Evolutionary conservation across 2,888 invertebrate genomes (phyloP).

Genomic region (Lepas anatifera): DNA sequence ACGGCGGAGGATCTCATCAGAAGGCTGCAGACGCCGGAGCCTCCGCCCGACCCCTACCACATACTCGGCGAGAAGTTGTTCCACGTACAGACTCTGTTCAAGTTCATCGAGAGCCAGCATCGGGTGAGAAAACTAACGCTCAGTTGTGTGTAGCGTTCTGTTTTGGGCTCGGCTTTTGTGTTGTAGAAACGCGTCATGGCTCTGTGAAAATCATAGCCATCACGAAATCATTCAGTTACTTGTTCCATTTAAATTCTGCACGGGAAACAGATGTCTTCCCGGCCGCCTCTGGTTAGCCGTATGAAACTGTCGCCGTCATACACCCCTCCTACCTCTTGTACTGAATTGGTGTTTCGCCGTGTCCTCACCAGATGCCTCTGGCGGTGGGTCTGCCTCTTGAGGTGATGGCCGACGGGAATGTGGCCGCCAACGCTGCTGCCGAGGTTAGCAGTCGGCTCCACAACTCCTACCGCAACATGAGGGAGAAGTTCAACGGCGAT

Average conservation of each 20-base stretch:
- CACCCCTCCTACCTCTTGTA: no score
- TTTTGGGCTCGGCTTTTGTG: no score
- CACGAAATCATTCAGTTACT: no score
- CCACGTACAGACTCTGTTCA: neutral
- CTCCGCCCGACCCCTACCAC: neutral
- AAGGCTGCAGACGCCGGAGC: neutral
- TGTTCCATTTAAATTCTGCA: no score
- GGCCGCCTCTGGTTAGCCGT: no score
- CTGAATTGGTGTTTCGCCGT: no score
- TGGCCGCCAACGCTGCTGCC: neutral
- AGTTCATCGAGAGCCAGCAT: constrained; percentile 1
- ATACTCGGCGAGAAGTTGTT: neutral
- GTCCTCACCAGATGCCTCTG: neutral
- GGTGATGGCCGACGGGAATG: neutral
- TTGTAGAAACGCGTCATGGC: no score
- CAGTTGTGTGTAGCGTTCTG: no score
- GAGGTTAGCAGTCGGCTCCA: neutral
- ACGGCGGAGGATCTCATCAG: neutral
- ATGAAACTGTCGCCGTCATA: no score
- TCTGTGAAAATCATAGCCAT: no score
- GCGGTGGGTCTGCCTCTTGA: neutral
- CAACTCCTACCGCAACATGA: neutral
- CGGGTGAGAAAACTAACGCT: neutral
- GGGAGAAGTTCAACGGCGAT: neutral
- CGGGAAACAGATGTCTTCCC: no score